phyloP scores from a whole-genome alignment of 2,888 invertebrate species.

The Suillia variegata region DNA sequence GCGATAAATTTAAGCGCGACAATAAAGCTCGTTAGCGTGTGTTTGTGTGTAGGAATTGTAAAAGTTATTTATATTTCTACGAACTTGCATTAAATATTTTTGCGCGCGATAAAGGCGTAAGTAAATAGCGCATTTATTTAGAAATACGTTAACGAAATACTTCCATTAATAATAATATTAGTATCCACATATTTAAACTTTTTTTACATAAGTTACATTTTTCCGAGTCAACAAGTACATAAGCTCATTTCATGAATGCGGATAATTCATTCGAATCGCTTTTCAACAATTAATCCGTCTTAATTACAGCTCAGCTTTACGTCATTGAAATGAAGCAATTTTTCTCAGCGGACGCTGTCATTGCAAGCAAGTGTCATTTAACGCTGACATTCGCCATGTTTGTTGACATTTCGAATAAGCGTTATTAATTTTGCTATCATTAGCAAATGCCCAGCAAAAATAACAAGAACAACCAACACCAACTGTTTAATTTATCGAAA shows the following conservation, averaged over 20 bases:
- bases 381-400: neutral
- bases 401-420: neutral
- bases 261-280: too few species aligned
- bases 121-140: too few species aligned
- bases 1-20: conserved; percentile 3
- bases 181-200: too few species aligned
- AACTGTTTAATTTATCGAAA: conserved; percentile 1
- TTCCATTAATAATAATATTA: too few species aligned
- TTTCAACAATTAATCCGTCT: too few species aligned
- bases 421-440: conserved; percentile 15
- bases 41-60: neutral
- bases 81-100: neutral
- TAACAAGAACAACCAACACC: conserved; percentile 10
- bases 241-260: too few species aligned
- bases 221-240: too few species aligned
- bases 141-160: too few species aligned
- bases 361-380: neutral
- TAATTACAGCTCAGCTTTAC: too few species aligned
- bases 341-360: neutral
- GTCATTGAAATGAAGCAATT: neutral
- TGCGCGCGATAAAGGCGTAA: too few species aligned
- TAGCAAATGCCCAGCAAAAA: conserved; percentile 5
- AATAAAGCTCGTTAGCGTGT: conserved; percentile 13
- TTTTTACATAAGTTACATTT: too few species aligned
- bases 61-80: neutral